Conservation (phyloP, 2,113 vertebrate genomes). For the Sceloporus undulatus region DNA sequence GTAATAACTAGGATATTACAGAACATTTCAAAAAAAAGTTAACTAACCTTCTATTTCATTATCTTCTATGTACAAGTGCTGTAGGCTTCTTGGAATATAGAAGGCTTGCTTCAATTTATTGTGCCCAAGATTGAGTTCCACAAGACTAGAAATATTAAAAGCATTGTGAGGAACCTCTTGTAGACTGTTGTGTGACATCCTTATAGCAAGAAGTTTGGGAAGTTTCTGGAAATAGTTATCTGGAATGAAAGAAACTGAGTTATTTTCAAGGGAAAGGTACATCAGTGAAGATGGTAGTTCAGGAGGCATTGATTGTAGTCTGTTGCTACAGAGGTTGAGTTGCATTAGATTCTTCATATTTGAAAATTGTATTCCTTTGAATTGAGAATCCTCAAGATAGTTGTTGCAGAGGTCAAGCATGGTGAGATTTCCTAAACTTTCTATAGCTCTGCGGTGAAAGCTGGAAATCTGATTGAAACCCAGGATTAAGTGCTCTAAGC, state of each 20-base stretch:
- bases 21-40: constrained; percentile 26
- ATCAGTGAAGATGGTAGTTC: constrained; percentile 81
- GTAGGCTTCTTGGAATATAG: constrained; percentile 82
- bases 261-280: constrained; percentile 86
- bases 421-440: constrained; percentile 78
- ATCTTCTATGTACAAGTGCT: constrained; percentile 84
- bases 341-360: constrained; percentile 82
- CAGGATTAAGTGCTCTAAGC: constrained; percentile 81
- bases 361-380: constrained; percentile 75
- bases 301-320: constrained; percentile 79
- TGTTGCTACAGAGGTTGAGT: constrained; percentile 82
- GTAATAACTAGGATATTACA: not conserved
- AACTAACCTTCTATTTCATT: constrained; percentile 85
- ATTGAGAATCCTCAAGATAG: constrained; percentile 71
- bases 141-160: constrained; percentile 82
- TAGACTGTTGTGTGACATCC: constrained; percentile 82
- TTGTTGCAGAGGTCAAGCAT: constrained; percentile 84
- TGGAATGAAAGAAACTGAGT: constrained; percentile 83
- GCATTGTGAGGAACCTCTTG: constrained; percentile 74
- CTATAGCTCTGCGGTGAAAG: constrained; percentile 68
- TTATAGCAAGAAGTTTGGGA: constrained; percentile 79
- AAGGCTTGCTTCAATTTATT: constrained; percentile 84
- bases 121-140: constrained; percentile 85
- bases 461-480: constrained; percentile 82
- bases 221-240: constrained; percentile 82